These are phyloP conservation scores for Brachyhypopomus occidentalis DNA, from an alignment of 2,113 vertebrate genomes.

Conservation along the genomic window DNA sequence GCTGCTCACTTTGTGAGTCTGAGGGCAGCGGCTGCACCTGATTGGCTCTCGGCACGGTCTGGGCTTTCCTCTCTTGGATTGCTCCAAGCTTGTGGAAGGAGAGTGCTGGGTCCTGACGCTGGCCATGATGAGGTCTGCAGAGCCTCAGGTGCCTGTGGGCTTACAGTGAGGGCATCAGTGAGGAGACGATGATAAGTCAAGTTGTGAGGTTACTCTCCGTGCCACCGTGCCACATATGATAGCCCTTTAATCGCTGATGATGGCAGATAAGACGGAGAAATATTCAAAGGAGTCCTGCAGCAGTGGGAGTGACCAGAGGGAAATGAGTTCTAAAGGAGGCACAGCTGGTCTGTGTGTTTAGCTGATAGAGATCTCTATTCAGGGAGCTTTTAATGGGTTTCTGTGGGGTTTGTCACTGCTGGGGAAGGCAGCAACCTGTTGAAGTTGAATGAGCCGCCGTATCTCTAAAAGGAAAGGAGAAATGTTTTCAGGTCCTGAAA, in stretches of 20 bases:
- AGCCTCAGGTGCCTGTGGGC: slow-evolving; percentile 45
- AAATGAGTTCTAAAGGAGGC: slow-evolving; percentile 44
- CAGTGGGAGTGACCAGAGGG: slow-evolving; percentile 48
- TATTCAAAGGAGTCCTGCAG: slow-evolving; percentile 51
- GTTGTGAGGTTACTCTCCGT: slow-evolving; percentile 43
- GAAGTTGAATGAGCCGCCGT: slow-evolving; percentile 6
- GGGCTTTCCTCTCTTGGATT: slow-evolving; percentile 56
- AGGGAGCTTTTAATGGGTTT: slow-evolving; percentile 57
- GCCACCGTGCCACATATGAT: slow-evolving; percentile 52
- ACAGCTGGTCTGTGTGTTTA: slow-evolving; percentile 50
- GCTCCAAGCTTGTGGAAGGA: slow-evolving; percentile 41
- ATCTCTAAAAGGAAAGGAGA: slow-evolving; percentile 15
- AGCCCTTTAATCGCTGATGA: slow-evolving; percentile 58
- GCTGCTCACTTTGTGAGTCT: slow-evolving; percentile 8
- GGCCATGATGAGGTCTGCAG: slow-evolving; percentile 74
- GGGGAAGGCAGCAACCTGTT: slow-evolving; percentile 35
- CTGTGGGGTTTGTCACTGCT: slow-evolving; percentile 45
- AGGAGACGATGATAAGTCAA: slow-evolving; percentile 57
- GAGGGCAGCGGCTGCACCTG: slow-evolving; percentile 39
- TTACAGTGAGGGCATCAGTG: slow-evolving; percentile 16
- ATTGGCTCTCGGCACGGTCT: slow-evolving; percentile 43
- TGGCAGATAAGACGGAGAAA: slow-evolving; percentile 49
- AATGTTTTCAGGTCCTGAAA: slow-evolving; percentile 5
- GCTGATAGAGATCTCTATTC: slow-evolving; percentile 53
- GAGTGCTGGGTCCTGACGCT: slow-evolving; percentile 50